Percentiles rank a stretch among this genome's conserved stretches.
Evolutionary conservation across 2,888 invertebrate genomes (phyloP).

Genomic region (Callimorpha dominula): DNA sequence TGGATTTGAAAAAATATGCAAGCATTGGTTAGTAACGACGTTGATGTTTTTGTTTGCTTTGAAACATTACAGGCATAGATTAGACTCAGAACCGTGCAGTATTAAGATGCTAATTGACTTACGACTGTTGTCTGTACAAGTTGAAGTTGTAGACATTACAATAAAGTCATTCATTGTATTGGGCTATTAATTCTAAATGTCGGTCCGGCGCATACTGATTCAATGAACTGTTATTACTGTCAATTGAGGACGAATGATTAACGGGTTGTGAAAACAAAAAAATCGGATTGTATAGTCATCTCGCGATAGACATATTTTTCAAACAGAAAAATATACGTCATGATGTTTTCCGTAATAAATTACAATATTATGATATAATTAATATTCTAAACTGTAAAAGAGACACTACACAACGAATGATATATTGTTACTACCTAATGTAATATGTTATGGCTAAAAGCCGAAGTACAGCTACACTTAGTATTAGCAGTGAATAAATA

Average conservation of each 20-base stretch:
- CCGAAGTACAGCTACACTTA: too few relatives aligned
- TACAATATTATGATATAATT: too few relatives aligned
- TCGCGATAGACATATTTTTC: background rate
- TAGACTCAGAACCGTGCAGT: background rate
- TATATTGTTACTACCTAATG: too few relatives aligned
- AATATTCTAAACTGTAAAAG: too few relatives aligned
- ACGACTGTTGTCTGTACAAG: background rate
- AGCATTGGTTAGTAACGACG: too few relatives aligned
- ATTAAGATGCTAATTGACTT: background rate
- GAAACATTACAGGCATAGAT: too few relatives aligned
- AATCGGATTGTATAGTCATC: background rate
- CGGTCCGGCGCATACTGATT: background rate
- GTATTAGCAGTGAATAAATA: too few relatives aligned
- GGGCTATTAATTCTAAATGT: slow-evolving; percentile 1
- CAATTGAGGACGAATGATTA: slow-evolving; percentile 10
- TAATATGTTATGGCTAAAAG: too few relatives aligned
- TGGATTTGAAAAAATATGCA: too few relatives aligned
- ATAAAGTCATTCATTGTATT: slow-evolving; percentile 6
- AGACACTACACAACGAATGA: too few relatives aligned
- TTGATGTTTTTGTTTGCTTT: too few relatives aligned
- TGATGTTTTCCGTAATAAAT: too few relatives aligned
- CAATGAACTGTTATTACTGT: slow-evolving; percentile 14
- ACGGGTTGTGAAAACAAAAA: slow-evolving; percentile 4
- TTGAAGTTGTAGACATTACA: background rate
- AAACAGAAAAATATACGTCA: background rate